These are phyloP conservation scores for Idaea dimidiata DNA, from an alignment of 2,888 invertebrate genomes.

Conservation along the genomic window DNA sequence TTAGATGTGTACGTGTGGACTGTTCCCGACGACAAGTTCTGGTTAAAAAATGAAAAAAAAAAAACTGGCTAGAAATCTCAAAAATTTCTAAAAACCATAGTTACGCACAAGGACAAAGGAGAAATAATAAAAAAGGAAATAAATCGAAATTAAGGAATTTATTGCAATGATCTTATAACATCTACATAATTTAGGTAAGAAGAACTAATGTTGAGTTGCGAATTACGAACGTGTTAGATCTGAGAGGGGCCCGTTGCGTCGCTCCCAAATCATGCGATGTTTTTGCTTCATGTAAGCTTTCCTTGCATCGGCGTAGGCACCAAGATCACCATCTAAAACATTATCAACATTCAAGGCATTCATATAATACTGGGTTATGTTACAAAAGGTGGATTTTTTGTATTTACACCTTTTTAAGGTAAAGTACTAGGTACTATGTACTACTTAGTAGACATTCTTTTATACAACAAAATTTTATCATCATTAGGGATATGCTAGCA, in stretches of 20 bases:
- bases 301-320: constrained; percentile 85
- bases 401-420: no score
- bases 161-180: constrained; percentile 44
- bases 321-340: constrained; percentile 93
- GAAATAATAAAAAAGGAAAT: no score
- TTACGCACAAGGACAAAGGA: no score
- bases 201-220: constrained; percentile 11
- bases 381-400: background rate
- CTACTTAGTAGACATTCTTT: no score
- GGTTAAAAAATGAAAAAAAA: no score
- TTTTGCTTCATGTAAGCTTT: constrained; percentile 98
- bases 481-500: no score
- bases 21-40: no score
- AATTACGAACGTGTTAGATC: constrained; percentile 50
- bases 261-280: constrained; percentile 98
- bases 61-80: no score
- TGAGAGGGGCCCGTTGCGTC: constrained; percentile 88
- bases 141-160: constrained; percentile 26
- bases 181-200: constrained; percentile 40
- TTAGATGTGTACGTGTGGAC: no score
- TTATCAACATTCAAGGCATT: constrained; percentile 3
- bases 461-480: no score
- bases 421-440: no score
- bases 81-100: no score
- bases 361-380: constrained; percentile 1